Evolutionary conservation across 2,888 invertebrate species (phyloP), one percentile per base, ranked within the genome.

Genomic region (Leptodirus hochenwartii): DNA sequence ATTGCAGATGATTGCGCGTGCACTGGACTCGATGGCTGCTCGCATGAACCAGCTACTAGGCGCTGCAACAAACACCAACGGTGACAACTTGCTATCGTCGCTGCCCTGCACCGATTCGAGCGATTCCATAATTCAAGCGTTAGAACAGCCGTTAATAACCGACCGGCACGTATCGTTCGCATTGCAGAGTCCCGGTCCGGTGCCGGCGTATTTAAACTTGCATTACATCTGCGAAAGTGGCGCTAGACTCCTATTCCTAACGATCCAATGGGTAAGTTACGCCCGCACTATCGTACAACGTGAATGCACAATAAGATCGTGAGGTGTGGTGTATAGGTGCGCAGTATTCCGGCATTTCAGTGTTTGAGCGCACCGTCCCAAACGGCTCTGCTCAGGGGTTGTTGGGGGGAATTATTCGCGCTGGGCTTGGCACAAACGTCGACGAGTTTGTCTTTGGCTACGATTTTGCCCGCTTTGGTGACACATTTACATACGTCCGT

Each of bases 141-240:
- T n/a, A n/a, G n/a, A n/a, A n/a, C n/a, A n/a, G n/a, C n/a, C n/a
- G n/a, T n/a, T n/a, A 32, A 54, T 82, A 34, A 63, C 64, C 11
- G 74, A 78, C 34, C 63, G 66, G 29, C 71, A 78, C 47, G 69
- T 72, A 36, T 59, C 66, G 26, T 87, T 87, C 49, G 73, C 74
- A 44, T 56, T 87, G 39, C 76, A 79, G 42, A 73, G 81, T 24
- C 72, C 75, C 9, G 68, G 70, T 14, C 72, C 84, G 4, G 76
- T 84, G 43, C 82, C 88, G 9, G 82, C 87, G 9, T 85, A 82
- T 57, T 67, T 91, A 43, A 87, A 90, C 41, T 73, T 87, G 46
- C 91, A 93, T 59, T 91, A 85, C 46, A 82, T 87, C 29, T 95
- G 91, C 58, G 95, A 96, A 61, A 85, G 84, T 41, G 91, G 88